Base-by-base conservation (phyloP, 2,797 vertebrate genomes). In the Diglossa cyanea region DNA sequence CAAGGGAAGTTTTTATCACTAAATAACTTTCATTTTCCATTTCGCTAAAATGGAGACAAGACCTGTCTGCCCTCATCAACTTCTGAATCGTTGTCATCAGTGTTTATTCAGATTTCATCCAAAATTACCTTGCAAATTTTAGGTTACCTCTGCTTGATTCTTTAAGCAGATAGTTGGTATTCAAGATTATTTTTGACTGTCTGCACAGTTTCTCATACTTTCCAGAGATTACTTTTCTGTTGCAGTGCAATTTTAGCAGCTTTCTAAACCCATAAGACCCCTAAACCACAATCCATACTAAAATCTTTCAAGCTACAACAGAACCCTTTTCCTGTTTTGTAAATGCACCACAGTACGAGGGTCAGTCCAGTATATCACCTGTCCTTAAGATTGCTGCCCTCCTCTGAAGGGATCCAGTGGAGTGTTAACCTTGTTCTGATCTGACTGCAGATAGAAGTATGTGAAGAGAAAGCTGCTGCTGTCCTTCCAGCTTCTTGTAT, bases 401-500 rank as follows among this genome's bases (percentile, higher is more conserved):
- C 0, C 7, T 72, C 54, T 7, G 6, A 24, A 61, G 25, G 37
- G 8, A 17, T 13, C 9, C 7, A 7, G 6, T 53, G 26, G 26
- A 1, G 28, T 78, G 5, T 63, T 96, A 94, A 94, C 77, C 23
- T 61, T 93, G 24, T 67, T 92, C 18, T 85, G 17, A 71, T 96
- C 76, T 96, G 20, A 58, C 91, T 96, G 74, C 77, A 99, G 99
- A 74, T 95, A 60, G 99, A 99, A 96, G 98, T 97, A 62, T 99
- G 99, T 96, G 99, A 99, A 97, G 99, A 99, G 73, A 98, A 98
- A 93, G 99, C 99, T 57, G 98, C 98, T 33, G 97, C 97, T 30
- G 99, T 99, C 30, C 99, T 99, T 90, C 99, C 99, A 68, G 97
- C 98, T 35, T 97, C 98, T 63, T 99, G 99, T 95, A 97, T 99